Base-by-base conservation (phyloP, 2,113 vertebrate genomes). In the Petromus typicus region DNA sequence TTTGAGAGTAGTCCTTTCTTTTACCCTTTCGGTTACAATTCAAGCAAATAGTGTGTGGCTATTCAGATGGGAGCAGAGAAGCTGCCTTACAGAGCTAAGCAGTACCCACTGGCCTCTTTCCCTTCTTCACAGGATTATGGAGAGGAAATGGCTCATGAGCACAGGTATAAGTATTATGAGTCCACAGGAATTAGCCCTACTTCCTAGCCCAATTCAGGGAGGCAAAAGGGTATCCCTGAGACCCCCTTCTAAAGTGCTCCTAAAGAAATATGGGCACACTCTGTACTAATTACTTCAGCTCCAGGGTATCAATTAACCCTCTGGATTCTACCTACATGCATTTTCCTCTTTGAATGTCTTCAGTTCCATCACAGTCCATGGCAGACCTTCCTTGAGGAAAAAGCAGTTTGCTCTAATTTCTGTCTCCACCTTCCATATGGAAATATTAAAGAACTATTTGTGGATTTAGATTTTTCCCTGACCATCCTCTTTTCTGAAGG, bases 371-470 rank as follows among this genome's bases (percentile, higher is more conserved):
- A 63, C 34, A 48, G 54, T 66, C 40, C 54, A 54, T 92, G 78
- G 43, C 45, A 89, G 91, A 89, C 43, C 6, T 86, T 97, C 51
- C 69, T 94, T 32, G 85, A 94, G 23, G n/a, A 25, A 22, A 25
- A 4, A 85, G 18, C n/a, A 54, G 34, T 86, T 91, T 43, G 80
- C 90, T 87, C n/a, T 91, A 76, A 40, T 40, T 95, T 34, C 22
- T 82, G 69, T 20, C 90, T 92, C 76, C n/a, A 91, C 51, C 10
- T 59, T 88, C 84, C 57, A 61, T 82, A 91, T 94, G 69, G 75
- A 91, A 96, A 92, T 64, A 89, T 89, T 88, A 89, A 86, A 84
- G 56, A 92, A 80, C 80, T 78, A 69, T 30, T 86, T 94, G 73
- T 23, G 17, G 61, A 66, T 34, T 89, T 94, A 85, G 56, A 17